Base-by-base conservation (phyloP, 2,888 invertebrate species). In the Coenonympha arcania region DNA sequence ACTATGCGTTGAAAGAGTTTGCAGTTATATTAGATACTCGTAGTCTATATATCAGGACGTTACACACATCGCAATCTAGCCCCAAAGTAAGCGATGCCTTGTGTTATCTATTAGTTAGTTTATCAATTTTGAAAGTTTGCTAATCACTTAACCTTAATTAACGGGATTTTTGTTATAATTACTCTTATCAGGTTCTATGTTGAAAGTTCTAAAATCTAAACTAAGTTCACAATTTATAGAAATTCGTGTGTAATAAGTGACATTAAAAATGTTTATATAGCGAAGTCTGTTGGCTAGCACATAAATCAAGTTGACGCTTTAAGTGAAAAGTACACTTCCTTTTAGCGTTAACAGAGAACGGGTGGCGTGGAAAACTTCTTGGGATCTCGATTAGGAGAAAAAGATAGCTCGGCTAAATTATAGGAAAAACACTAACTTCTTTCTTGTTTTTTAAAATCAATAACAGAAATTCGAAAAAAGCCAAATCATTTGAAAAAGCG, bases 271-370 rank as follows among this genome's bases (percentile, higher is more conserved):
- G 19, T 41, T 30, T 41, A 41, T 41, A 11, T 19, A 30, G n/a
- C 30, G 13, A 26, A 40, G 41, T 41, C 28, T 30, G 41, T 41
- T 30, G 13, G 41, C 41, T n/a, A 41, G 19, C 19, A 41, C 41
- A 41, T 41, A 41, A 41, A 41, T 41, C 41, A 41, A 41, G 19
- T 30, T 19, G 41, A 41, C 41, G 41, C 41, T 41, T 41, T 41
- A 28, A 41, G 41, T 41, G 41, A 41, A 41, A 41, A 41, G 30
- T 30, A 41, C 41, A 41, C 41, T 41, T 41, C 41, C 41, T 41
- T 30, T 41, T 30, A 41, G 41, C 41, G 41, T 30, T 41, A 41
- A 30, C 41, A 30, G 41, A 19, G 41, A 41, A n/a, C 41, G 11
- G 41, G n/a, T 16, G 40, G 18, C 5, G 41, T 39, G 39, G 13